Evolutionary conservation across 2,888 invertebrate genomes (phyloP).

Genomic region (Nasonovia ribisnigri): DNA sequence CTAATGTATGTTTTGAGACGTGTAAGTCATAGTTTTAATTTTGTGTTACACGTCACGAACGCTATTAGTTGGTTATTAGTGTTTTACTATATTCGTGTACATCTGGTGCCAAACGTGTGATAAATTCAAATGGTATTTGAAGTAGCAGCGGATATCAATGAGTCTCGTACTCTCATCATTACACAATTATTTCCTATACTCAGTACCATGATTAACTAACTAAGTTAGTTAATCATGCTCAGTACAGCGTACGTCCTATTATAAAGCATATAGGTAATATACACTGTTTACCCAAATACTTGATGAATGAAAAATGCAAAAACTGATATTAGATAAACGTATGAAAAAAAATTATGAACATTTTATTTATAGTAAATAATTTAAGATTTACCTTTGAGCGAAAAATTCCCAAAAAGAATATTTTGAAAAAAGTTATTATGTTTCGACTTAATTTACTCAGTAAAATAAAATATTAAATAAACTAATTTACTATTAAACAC

Average conservation of each 20-base stretch:
- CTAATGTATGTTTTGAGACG: background rate
- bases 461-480: no score
- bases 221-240: no score
- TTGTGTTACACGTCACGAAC: background rate
- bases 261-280: background rate
- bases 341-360: no score
- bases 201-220: no score
- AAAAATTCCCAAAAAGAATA: no score
- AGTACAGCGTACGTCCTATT: background rate
- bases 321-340: no score
- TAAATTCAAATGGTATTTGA: background rate
- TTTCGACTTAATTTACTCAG: no score
- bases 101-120: background rate
- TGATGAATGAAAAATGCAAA: no score
- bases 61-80: background rate
- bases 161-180: background rate
- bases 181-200: background rate
- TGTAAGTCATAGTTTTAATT: conserved; percentile 2
- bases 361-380: no score
- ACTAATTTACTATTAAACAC: no score
- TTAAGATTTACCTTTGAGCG: no score
- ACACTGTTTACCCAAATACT: background rate
- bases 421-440: no score
- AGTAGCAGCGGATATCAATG: background rate
- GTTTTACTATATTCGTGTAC: background rate